Conservation (phyloP, 2,113 vertebrate genomes). For the Procapra przewalskii region DNA sequence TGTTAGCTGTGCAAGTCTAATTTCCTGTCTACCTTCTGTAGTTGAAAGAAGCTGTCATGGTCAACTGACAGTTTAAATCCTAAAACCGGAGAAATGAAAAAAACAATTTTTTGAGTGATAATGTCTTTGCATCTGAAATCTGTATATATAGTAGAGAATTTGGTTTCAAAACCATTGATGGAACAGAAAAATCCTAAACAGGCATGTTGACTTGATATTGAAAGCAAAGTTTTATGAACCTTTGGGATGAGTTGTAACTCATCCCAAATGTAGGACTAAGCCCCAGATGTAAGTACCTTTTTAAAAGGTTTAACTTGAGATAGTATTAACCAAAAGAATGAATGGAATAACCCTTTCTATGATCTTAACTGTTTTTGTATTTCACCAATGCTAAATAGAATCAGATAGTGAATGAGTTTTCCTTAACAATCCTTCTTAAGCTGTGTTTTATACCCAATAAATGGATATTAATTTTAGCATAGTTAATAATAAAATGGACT, state of each 20-base stretch:
- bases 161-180: constrained; percentile 1
- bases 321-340: constrained; percentile 23
- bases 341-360: neutral
- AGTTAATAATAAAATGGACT: constrained; percentile 25
- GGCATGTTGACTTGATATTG: neutral
- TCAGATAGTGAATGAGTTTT: neutral
- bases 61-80: constrained; percentile 8
- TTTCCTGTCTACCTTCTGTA: constrained; percentile 4
- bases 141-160: neutral
- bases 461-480: neutral
- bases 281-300: neutral
- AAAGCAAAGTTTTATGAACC: constrained; percentile 6
- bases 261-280: neutral
- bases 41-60: neutral
- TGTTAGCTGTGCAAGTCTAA: neutral
- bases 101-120: neutral
- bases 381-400: constrained; percentile 8
- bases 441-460: neutral
- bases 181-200: neutral
- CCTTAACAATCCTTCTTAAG: neutral
- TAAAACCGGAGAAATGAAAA: neutral
- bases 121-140: constrained; percentile 26
- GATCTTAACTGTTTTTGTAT: neutral
- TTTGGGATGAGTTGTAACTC: neutral
- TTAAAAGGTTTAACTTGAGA: constrained; percentile 24